phyloP scores from a whole-genome alignment of 2,113 vertebrate genomes.

The Cephalopholis sonnerati region DNA sequence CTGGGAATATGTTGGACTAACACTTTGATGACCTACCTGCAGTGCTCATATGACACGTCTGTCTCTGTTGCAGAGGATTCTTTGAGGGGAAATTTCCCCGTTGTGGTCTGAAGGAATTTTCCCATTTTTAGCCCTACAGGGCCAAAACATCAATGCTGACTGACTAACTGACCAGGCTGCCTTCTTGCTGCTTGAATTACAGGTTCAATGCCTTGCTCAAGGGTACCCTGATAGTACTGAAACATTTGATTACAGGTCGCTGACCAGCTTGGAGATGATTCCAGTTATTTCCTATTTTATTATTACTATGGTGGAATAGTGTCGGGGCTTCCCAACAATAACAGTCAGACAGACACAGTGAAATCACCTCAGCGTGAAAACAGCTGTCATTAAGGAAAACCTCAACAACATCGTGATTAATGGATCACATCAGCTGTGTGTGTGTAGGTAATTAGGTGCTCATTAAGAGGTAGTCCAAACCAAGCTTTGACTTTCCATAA shows the following conservation, averaged over 20 bases:
- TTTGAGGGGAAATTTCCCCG: constrained; percentile 1
- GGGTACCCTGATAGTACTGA: not conserved
- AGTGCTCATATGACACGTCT: not conserved
- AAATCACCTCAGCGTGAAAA: constrained; percentile 17
- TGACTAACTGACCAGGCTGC: no score
- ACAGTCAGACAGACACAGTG: constrained; percentile 34
- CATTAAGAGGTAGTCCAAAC: constrained; percentile 70
- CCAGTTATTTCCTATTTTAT: constrained; percentile 33
- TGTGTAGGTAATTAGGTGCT: constrained; percentile 62
- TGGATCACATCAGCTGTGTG: constrained; percentile 66
- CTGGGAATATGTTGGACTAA: not conserved
- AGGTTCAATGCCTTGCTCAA: not conserved
- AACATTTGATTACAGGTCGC: no score
- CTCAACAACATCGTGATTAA: constrained; percentile 60
- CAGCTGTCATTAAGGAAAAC: constrained; percentile 51
- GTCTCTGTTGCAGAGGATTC: constrained; percentile 3
- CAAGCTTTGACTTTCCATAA: constrained; percentile 54
- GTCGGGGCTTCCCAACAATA: constrained; percentile 25
- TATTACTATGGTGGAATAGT: constrained; percentile 8
- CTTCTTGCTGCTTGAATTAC: not conserved
- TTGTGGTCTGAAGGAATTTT: not conserved
- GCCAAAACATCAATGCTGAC: not conserved
- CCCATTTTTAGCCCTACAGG: not conserved
- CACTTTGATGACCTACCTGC: not conserved
- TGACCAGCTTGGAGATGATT: constrained; percentile 24